Evolutionary conservation across 2,888 invertebrate species (phyloP).

Genomic region (Teleogryllus oceanicus): DNA sequence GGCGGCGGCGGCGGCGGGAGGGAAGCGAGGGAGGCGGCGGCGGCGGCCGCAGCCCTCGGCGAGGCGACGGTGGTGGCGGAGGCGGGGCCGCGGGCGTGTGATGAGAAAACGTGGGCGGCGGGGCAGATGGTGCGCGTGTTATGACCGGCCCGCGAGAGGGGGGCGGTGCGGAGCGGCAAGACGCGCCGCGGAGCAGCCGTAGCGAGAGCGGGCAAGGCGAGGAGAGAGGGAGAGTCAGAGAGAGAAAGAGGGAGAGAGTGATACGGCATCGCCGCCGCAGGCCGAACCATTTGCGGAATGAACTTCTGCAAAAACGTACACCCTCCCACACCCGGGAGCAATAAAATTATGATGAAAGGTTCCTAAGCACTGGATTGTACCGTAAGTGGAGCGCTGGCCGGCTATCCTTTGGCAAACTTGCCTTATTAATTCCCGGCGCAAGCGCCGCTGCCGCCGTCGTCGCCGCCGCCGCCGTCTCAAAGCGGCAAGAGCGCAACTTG

Average conservation of each 20-base stretch:
- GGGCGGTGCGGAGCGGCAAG: no score
- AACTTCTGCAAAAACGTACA: conserved; percentile 22
- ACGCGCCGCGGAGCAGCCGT: neutral
- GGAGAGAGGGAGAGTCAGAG: neutral
- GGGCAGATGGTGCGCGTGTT: neutral
- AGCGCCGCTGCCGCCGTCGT: neutral
- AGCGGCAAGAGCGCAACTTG: neutral
- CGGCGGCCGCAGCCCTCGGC: no score
- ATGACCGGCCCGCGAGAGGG: neutral
- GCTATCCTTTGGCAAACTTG: conserved; percentile 9
- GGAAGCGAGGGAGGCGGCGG: no score
- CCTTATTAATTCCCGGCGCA: neutral
- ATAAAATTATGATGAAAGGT: conserved; percentile 29
- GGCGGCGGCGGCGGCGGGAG: no score
- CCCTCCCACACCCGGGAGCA: conserved; percentile 25
- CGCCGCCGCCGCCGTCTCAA: neutral
- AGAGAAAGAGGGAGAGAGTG: no score
- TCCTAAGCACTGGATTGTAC: conserved; percentile 19
- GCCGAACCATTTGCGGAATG: conserved; percentile 27
- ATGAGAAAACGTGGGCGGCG: neutral
- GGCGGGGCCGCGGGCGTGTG: neutral
- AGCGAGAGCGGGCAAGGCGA: neutral
- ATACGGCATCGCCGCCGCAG: no score
- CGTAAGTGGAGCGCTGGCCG: neutral
- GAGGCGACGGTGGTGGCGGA: no score